Conservation (phyloP, 2,888 invertebrate species). For the Drosophila helvetica region DNA sequence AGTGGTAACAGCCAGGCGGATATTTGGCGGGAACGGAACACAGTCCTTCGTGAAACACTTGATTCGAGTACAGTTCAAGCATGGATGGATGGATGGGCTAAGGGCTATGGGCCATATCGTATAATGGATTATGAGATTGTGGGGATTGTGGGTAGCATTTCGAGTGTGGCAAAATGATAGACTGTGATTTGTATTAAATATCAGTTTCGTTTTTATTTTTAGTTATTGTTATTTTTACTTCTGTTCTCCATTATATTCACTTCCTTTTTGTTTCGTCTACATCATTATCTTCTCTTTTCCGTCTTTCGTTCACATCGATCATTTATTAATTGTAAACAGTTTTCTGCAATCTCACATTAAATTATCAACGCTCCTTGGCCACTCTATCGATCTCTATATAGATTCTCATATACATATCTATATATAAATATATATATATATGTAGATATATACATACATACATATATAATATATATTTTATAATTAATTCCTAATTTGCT, state of each 20-base stretch:
- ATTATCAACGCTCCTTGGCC: slow-evolving; percentile 44
- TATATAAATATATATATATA: slow-evolving; percentile 20
- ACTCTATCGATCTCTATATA: slow-evolving; percentile 44
- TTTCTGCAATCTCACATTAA: slow-evolving; percentile 39
- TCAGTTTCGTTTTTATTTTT: slow-evolving; percentile 72
- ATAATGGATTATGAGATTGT: slow-evolving; percentile 2
- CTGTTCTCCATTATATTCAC: slow-evolving; percentile 42
- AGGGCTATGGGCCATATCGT: slow-evolving; percentile 7
- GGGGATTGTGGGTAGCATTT: slow-evolving; percentile 3
- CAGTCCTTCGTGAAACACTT: background rate
- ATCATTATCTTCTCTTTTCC: slow-evolving; percentile 11
- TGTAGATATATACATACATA: slow-evolving; percentile 31
- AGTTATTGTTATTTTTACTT: slow-evolving; percentile 73
- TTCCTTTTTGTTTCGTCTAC: slow-evolving; percentile 32
- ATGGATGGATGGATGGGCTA: background rate
- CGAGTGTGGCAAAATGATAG: slow-evolving; percentile 49
- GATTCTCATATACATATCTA: slow-evolving; percentile 49
- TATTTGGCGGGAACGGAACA: background rate
- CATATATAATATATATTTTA: slow-evolving; percentile 22
- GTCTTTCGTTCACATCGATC: slow-evolving; percentile 26
- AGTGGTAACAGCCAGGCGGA: background rate
- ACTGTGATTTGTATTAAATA: slow-evolving; percentile 71
- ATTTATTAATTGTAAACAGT: slow-evolving; percentile 71
- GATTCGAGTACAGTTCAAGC: background rate
- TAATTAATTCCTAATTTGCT: slow-evolving; percentile 64